Base-by-base conservation (phyloP, 2,888 invertebrate genomes). In the Ennomos fuscantarius region DNA sequence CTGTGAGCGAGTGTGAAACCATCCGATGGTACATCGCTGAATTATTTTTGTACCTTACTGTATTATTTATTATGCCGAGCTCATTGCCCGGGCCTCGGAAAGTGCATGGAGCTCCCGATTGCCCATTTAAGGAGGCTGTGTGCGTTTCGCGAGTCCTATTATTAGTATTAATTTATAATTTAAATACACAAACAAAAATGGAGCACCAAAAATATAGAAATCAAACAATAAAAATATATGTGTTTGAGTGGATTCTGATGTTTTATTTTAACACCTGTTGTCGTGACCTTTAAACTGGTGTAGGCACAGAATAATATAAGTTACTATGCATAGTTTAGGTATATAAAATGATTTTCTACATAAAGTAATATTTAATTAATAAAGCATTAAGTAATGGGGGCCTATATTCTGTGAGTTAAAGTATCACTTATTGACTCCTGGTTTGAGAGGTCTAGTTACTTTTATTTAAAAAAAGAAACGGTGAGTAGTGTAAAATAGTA, bases 11-110 rank as follows among this genome's bases (percentile, higher is more conserved):
- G 90, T 84, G 85, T 84, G 86, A 76, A 81, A 82, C 88, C 88
- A 87, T 86, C 84, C 77, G 82, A 88, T 87, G 89, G 89, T 86
- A 86, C 84, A 87, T 84, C 83, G 82, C 84, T 80, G 79, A 64
- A 84, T 81, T 83, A 84, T 87, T 86, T 89, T 86, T 84, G 79
- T 89, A 88, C 85, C 85, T 86, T 88, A 87, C 78, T 81, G 79
- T 86, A 86, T 89, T 92, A 92, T 92, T 92, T 91, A 91, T 91
- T 91, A 81, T 81, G 91, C 91, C 90, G 84, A 89, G 89, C 84
- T 87, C 87, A 87, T 91, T 90, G 91, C 91, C 90, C 86, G 84
- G 87, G 85, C 73, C 81, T 83, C 81, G 78, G 78, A 78, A 81
- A 76, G 76, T 74, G 78, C 81, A 78, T 78, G 66, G 78, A 77